Conservation (phyloP, 2,113 vertebrate species). For the Microtus oregoni region DNA sequence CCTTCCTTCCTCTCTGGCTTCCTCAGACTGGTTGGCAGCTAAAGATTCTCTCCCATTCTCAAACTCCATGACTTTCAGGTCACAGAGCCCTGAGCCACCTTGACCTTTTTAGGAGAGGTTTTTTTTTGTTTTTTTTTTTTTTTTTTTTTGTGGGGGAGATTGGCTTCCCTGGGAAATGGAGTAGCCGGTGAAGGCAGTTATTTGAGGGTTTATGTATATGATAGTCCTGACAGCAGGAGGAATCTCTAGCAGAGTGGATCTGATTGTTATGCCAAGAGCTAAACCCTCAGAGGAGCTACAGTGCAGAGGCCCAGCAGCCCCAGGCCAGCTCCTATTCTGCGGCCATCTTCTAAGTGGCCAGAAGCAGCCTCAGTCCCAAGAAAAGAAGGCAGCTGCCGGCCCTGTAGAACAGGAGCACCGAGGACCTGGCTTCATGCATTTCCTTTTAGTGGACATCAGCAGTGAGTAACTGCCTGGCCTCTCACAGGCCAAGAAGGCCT, state of each 20-base stretch:
- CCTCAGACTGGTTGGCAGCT: neutral
- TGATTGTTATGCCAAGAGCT: neutral
- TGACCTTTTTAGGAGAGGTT: slow-evolving; percentile 48
- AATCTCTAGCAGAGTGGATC: slow-evolving; percentile 7
- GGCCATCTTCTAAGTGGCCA: slow-evolving; percentile 16
- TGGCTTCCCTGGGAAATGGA: slow-evolving; percentile 60
- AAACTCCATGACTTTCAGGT: neutral
- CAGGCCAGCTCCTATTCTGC: slow-evolving; percentile 40
- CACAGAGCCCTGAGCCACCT: neutral
- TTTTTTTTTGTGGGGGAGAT: neutral
- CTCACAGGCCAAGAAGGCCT: neutral
- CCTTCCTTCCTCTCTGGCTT: neutral
- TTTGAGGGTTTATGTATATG: slow-evolving; percentile 66
- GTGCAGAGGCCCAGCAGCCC: neutral
- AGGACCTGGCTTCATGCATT: neutral
- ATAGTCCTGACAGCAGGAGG: slow-evolving; percentile 51
- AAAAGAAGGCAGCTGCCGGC: neutral
- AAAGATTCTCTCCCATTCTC: neutral
- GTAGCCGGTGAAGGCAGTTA: slow-evolving; percentile 46
- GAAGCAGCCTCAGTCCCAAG: neutral
- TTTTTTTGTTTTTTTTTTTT: neutral
- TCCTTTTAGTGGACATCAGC: neutral
- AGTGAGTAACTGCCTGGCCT: neutral
- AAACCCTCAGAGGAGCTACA: neutral
- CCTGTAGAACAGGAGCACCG: neutral